These are phyloP conservation scores for Amyelois transitella DNA, from an alignment of 1,140 invertebrate species.

Conservation along the genomic window DNA sequence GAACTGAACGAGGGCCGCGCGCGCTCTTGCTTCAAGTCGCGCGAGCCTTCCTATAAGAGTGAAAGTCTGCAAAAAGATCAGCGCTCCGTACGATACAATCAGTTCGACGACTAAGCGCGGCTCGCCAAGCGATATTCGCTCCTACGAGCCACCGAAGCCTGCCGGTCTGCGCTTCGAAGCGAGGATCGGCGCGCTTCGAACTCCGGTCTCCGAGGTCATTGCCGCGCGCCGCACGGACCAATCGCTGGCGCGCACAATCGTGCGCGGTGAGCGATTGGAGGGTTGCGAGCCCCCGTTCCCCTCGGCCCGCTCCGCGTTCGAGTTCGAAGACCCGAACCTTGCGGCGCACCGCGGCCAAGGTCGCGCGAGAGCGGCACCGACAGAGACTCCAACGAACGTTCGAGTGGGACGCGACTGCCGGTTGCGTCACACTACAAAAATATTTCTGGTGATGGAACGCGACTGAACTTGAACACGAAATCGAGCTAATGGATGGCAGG, in stretches of 20 bases:
- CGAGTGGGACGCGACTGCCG: slow-evolving; percentile 55
- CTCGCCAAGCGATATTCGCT: slow-evolving; percentile 54
- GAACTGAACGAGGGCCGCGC: slow-evolving; percentile 63
- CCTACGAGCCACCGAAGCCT: slow-evolving; percentile 47
- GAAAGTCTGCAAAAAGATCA: slow-evolving; percentile 75
- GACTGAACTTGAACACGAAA: slow-evolving; percentile 73
- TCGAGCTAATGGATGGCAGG: slow-evolving; percentile 67
- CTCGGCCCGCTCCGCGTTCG: slow-evolving; percentile 42
- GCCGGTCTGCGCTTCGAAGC: slow-evolving; percentile 50
- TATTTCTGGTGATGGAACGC: slow-evolving; percentile 73
- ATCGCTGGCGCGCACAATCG: slow-evolving; percentile 54
- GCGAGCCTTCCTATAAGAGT: slow-evolving; percentile 69
- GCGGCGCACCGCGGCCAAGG: slow-evolving; percentile 73
- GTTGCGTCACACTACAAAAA: slow-evolving; percentile 73
- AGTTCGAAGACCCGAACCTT: slow-evolving; percentile 75
- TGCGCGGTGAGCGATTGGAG: slow-evolving; percentile 63
- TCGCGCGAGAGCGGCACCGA: slow-evolving; percentile 65
- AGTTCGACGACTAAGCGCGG: slow-evolving; percentile 35
- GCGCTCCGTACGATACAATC: slow-evolving; percentile 67
- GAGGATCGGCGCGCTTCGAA: slow-evolving; percentile 73
- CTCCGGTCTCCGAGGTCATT: slow-evolving; percentile 75
- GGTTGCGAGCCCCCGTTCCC: slow-evolving; percentile 34
- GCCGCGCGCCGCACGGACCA: slow-evolving; percentile 66
- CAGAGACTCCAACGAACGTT: slow-evolving; percentile 40
- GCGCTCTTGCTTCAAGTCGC: slow-evolving; percentile 51